phyloP scores from a whole-genome alignment of 2,797 vertebrate genomes.

The Gymnodraco acuticeps region DNA sequence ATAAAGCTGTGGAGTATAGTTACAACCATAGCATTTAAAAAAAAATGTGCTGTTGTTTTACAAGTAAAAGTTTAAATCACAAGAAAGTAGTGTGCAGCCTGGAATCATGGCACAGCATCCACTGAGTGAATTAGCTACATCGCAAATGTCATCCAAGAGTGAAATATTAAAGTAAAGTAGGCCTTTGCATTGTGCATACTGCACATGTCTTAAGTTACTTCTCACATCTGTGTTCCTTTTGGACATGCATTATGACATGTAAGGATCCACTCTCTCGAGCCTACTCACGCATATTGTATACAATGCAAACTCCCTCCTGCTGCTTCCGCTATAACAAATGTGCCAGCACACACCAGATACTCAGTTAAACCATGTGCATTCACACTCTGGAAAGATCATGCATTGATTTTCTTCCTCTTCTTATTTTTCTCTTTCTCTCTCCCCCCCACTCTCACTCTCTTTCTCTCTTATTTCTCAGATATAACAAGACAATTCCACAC shows the following conservation, averaged over 20 bases:
- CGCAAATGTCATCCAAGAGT: not conserved
- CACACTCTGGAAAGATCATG: constrained; percentile 42
- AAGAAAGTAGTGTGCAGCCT: constrained; percentile 25
- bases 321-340: constrained; percentile 38
- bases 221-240: constrained; percentile 9
- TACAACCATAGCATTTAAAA: not conserved
- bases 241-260: constrained; percentile 15
- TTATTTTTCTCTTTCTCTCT: not conserved
- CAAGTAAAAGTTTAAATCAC: constrained; percentile 8
- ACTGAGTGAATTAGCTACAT: not conserved
- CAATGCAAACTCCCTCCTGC: constrained; percentile 46
- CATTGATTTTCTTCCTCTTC: constrained; percentile 48
- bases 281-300: not conserved
- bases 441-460: not conserved
- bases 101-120: not conserved
- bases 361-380: constrained; percentile 59
- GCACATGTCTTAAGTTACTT: constrained; percentile 15
- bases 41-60: not conserved
- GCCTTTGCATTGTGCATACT: not conserved
- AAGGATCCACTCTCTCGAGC: not conserved
- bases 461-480: constrained; percentile 8
- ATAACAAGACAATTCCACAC: not conserved
- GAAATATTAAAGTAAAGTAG: not conserved
- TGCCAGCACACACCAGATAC: constrained; percentile 19
- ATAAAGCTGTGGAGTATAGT: not conserved